A percentile compares a stretch with the other conserved stretches of the same genome.
Conservation (phyloP, 2,113 vertebrate species). For the Xiphophorus maculatus region DNA sequence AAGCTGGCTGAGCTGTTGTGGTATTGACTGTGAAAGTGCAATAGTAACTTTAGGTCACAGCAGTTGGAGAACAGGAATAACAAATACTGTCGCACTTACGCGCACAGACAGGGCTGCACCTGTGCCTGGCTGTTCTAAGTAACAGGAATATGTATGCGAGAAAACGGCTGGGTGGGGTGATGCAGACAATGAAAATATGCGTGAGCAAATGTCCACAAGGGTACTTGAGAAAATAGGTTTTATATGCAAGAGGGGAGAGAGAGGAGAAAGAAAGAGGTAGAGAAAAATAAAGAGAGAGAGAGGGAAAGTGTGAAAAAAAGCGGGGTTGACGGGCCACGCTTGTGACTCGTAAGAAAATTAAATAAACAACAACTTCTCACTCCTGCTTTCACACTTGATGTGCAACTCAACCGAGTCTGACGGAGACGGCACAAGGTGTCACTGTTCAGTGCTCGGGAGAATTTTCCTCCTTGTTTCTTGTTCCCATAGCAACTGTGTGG, state of each 20-base stretch:
- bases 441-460: conserved; percentile 60
- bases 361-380: conserved; percentile 79
- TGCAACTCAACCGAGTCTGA: conserved; percentile 70
- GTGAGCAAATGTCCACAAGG: conserved; percentile 58
- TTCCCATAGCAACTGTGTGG: conserved; percentile 68
- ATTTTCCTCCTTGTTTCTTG: conserved; percentile 57
- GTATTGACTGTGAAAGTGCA: conserved; percentile 44
- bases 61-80: conserved; percentile 44
- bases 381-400: conserved; percentile 73
- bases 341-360: conserved; percentile 69
- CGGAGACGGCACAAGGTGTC: conserved; percentile 62
- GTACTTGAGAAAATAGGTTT: conserved; percentile 59
- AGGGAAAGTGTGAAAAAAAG: conserved; percentile 50
- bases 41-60: conserved; percentile 58
- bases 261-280: conserved; percentile 1
- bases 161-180: conserved; percentile 26
- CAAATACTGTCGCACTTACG: conserved; percentile 45
- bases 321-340: conserved; percentile 60
- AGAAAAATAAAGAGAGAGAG: conserved; percentile 30
- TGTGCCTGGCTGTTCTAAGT: conserved; percentile 49
- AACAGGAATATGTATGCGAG: conserved; percentile 50
- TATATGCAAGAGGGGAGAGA: background rate
- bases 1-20: conserved; percentile 41
- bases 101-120: conserved; percentile 47
- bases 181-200: conserved; percentile 62